Percentiles rank a stretch among this genome's conserved stretches.
These are phyloP conservation scores for Torymus auratus DNA, from an alignment of 2,888 invertebrate genomes.

Conservation along the genomic window DNA sequence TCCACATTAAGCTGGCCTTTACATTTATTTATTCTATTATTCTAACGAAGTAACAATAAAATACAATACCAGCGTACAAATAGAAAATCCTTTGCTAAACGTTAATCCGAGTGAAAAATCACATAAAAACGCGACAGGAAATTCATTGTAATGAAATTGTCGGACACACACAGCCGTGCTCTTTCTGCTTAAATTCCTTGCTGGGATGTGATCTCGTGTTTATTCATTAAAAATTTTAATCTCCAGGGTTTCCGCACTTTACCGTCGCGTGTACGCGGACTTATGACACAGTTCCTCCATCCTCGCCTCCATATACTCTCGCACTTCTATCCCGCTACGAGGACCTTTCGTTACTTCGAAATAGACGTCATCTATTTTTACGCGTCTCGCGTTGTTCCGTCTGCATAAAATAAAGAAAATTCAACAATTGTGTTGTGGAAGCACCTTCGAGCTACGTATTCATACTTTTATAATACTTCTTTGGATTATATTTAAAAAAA, in stretches of 20 bases:
- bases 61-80: too few relatives aligned
- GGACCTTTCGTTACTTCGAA: neutral
- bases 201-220: slow-evolving; percentile 18
- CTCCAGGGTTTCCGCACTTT: slow-evolving; percentile 2
- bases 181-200: slow-evolving; percentile 5
- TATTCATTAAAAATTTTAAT: slow-evolving; percentile 44
- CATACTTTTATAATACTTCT: too few relatives aligned
- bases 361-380: neutral
- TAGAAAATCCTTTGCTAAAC: too few relatives aligned
- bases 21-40: too few relatives aligned
- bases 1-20: too few relatives aligned
- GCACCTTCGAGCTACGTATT: too few relatives aligned
- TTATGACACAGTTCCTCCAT: slow-evolving; percentile 12
- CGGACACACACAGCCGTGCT: neutral
- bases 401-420: neutral
- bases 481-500: neutral
- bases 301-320: too few relatives aligned
- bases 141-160: slow-evolving; percentile 4
- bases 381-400: neutral
- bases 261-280: neutral
- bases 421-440: too few relatives aligned
- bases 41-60: too few relatives aligned
- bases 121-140: neutral
- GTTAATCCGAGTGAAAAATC: too few relatives aligned
- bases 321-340: neutral